A percentile compares a stretch with the other conserved stretches of the same genome.
Evolutionary conservation across 2,113 vertebrate species (phyloP).

Genomic region (Eurystomus gularis): DNA sequence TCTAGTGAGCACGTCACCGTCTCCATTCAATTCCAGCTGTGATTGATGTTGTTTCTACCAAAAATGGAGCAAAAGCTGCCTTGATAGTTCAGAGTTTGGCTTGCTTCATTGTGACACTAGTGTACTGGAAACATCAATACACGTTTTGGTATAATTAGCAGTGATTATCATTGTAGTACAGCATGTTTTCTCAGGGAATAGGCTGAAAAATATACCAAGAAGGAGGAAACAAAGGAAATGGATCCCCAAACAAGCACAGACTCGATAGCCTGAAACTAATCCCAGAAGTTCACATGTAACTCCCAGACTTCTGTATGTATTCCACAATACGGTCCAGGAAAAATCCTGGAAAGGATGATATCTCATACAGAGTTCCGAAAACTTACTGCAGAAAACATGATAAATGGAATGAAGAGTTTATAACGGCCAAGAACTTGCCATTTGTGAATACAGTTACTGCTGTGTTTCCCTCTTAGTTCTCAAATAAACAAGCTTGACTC

Average conservation of each 20-base stretch:
- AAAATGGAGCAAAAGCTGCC: neutral
- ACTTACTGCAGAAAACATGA: neutral
- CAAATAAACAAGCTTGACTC: constrained; percentile 11
- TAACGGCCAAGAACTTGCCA: neutral
- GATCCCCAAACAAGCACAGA: neutral
- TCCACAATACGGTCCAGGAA: neutral
- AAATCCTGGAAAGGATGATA: neutral
- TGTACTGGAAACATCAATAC: neutral
- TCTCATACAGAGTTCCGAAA: neutral
- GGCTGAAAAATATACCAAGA: neutral
- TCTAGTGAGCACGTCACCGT: neutral
- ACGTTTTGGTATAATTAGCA: neutral
- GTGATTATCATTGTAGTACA: neutral
- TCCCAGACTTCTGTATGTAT: neutral
- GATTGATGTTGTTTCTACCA: neutral
- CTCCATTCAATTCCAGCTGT: neutral
- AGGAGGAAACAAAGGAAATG: neutral
- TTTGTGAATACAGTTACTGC: neutral
- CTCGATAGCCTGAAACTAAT: neutral
- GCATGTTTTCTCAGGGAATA: neutral
- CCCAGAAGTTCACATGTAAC: neutral
- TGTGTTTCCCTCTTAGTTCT: neutral
- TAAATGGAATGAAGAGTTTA: neutral
- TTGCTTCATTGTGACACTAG: neutral
- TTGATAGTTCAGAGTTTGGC: neutral